A percentile compares a stretch with the other conserved stretches of the same genome.
Evolutionary conservation across 92 coral and sea anemone species (phyloP).

Genomic region (Actinostola sp.): DNA sequence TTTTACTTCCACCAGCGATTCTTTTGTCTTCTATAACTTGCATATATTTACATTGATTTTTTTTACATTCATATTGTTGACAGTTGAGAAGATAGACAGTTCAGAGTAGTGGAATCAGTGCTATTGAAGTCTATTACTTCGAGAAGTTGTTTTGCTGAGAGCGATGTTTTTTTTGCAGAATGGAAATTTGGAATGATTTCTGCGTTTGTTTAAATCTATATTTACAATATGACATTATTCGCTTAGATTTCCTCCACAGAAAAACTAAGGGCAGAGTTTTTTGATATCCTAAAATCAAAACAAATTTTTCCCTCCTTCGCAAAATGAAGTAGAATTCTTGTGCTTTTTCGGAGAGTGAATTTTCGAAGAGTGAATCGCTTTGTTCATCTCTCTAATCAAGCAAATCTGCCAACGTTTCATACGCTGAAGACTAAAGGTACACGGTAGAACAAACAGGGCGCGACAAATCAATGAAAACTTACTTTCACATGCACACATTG

Average conservation of each 20-base stretch:
- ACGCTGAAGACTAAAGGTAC: not conserved
- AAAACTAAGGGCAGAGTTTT: not conserved
- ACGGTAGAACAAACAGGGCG: slow-evolving; percentile 3
- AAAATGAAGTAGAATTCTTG: no score
- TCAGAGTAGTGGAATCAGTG: no score
- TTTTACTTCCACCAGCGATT: no score
- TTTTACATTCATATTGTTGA: not conserved
- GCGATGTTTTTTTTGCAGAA: slow-evolving; percentile 1
- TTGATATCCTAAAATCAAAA: not conserved
- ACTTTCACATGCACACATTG: not conserved
- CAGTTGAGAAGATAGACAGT: not conserved
- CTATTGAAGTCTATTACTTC: no score
- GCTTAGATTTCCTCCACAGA: not conserved
- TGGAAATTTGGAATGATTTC: not conserved
- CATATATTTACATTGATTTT: no score
- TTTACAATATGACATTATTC: not conserved
- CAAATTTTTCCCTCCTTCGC: no score
- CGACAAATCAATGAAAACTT: not conserved
- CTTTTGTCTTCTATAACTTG: no score
- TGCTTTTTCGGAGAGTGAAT: not conserved
- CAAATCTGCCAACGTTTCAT: not conserved
- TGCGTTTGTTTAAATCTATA: slow-evolving; percentile 4
- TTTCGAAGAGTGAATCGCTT: not conserved
- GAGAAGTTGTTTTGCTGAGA: no score
- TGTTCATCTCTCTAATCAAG: not conserved